Base-by-base conservation (phyloP, 2,797 vertebrate species). In the Neosalanx taihuensis region DNA sequence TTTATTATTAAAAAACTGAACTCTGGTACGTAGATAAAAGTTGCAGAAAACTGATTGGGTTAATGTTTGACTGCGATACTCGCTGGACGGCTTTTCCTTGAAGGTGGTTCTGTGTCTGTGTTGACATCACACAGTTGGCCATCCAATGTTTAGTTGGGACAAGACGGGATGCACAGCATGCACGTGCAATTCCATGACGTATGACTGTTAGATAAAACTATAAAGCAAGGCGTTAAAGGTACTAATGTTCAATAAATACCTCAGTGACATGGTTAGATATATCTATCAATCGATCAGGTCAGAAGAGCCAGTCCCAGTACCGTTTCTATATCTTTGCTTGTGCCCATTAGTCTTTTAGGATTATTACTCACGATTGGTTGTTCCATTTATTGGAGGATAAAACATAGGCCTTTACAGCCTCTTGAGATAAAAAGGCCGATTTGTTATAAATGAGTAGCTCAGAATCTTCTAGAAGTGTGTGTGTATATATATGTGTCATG, bases 341-440 rank as follows among this genome's bases (percentile, higher is more conserved):
- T 5, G 51, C 46, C 20, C 60, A 51, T 6, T 29, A 66, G 18
- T 37, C 17, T 37, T 23, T 5, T 37, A 26, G 13, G 23, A 37
- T 30, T 49, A 35, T 70, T 18, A 29, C 37, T 31, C 41, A 26
- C 35, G 13, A 37, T 49, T 63, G 7, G 56, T 26, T 72, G 18
- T 49, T 31, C 9, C 63, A 31, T n/a, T 73, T 63, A 58, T 41
- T 53, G 59, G 13, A 37, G 62, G 26, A 74, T 83, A 74, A 80
- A 83, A 31, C 5, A 46, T 46, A 12, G 41, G 7, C 10, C 41
- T 46, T 46, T 46, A 46, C 41, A 6, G 17, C 61, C 29, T 51
- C 59, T 64, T 23, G 53, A 68, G 67, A 67, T 67, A 67, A 67
- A 56, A 57, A 29, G 18, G 5, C 23, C 9, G 49, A 29, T 60